Evolutionary conservation across 2,113 vertebrate species (phyloP), one percentile per base, ranked within the genome.

Genomic region (Bucco capensis): DNA sequence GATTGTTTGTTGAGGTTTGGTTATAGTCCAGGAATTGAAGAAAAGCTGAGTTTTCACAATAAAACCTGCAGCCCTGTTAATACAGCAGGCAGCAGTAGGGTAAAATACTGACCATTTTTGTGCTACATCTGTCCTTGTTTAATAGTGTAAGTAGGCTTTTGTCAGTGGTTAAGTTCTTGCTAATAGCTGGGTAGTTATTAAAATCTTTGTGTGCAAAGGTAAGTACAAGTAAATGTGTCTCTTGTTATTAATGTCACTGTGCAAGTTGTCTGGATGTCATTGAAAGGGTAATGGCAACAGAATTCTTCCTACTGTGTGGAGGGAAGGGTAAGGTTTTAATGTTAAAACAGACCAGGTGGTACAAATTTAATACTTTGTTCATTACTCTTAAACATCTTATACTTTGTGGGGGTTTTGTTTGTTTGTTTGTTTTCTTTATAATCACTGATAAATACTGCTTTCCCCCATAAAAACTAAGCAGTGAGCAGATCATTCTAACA

Each of bases 131-230:
- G 47, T 27, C 65, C 24, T 51, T 92, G 65, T 42, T 77, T 67
- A 54, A 51, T 19, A 40, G 33, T 30, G 14, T 46, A 79, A 72
- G 61, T 18, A 60, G 13, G 33, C 40, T 25, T 75, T 84, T 81
- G 31, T 75, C 83, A 82, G 77, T 53, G 44, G 77, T 75, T 89
- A 86, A 75, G 31, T 35, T 83, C 49, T 75, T 88, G 12, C 57
- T 89, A 89, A 84, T 75, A 69, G 22, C 37, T 86, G 46, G 28
- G 31, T 90, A 88, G 51, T 84, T 93, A 90, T 56, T 87, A 87
- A 94, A 95, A 87, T 79, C 87, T 72, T n/a, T 72, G 84, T 89
- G 77, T 91, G 53, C 77, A 83, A 89, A 91, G 84, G 30, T 89
- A 89, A 74, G 47, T 76, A 87, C 89, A 91, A 62, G 67, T 79